Conservation (phyloP, 2,888 invertebrate genomes). For the Pheosia tremula region DNA sequence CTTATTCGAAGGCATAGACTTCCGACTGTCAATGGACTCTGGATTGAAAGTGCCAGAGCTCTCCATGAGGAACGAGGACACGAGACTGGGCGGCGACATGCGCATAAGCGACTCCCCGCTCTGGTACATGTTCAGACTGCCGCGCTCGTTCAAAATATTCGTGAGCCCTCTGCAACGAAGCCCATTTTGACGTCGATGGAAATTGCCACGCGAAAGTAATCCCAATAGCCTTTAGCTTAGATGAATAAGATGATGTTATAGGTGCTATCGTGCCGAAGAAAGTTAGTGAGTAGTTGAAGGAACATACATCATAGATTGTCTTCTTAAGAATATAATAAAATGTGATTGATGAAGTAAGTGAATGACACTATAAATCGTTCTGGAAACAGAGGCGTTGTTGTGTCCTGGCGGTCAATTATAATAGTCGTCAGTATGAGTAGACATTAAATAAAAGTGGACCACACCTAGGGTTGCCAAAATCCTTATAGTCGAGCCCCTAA, state of each 20-base stretch:
- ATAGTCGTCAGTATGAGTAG: too few relatives aligned
- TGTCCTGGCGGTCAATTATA: too few relatives aligned
- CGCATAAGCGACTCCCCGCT: slow-evolving; percentile 77
- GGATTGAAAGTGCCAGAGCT: slow-evolving; percentile 73
- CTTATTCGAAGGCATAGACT: slow-evolving; percentile 60
- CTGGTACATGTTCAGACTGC: slow-evolving; percentile 76
- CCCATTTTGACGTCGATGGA: not conserved
- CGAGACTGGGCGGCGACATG: slow-evolving; percentile 85
- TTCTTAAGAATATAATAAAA: not conserved
- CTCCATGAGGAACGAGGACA: slow-evolving; percentile 83
- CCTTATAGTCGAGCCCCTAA: too few relatives aligned
- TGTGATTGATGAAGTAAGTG: not conserved
- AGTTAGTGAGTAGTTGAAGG: not conserved
- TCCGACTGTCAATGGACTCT: slow-evolving; percentile 69
- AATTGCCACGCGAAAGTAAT: not conserved
- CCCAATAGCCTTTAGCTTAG: slow-evolving; percentile 1
- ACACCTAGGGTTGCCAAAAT: too few relatives aligned
- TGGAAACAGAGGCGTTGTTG: too few relatives aligned
- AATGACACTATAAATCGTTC: not conserved
- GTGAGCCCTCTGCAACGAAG: slow-evolving; percentile 62
- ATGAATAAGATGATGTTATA: not conserved
- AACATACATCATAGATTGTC: not conserved
- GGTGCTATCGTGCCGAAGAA: slow-evolving; percentile 5
- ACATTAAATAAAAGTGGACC: too few relatives aligned
- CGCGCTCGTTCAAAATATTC: slow-evolving; percentile 68